A percentile compares a stretch with the other conserved stretches of the same genome.
Evolutionary conservation across 2,888 invertebrate species (phyloP).

Genomic region (Agrochola macilenta): DNA sequence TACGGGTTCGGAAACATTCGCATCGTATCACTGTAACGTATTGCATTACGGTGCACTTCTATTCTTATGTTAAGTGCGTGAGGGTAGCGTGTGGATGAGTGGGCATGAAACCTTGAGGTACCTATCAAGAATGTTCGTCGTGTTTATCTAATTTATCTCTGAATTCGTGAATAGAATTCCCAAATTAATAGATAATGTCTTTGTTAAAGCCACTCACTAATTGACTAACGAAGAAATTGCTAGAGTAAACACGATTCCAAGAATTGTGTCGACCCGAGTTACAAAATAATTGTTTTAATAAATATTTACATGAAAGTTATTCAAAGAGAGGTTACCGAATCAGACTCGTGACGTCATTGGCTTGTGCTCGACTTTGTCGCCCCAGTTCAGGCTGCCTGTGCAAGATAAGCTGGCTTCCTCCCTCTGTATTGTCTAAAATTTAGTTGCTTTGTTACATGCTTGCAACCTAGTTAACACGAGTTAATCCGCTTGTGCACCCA

Average conservation of each 20-base stretch:
- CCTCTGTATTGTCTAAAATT: constrained; percentile 77
- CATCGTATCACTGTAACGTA: constrained; percentile 63
- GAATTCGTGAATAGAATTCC: constrained; percentile 12
- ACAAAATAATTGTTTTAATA: constrained; percentile 55
- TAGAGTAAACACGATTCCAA: constrained; percentile 41
- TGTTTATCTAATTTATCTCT: background rate
- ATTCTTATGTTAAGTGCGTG: constrained; percentile 42
- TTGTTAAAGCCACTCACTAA: constrained; percentile 33
- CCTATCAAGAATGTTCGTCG: background rate
- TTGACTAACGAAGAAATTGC: constrained; percentile 45
- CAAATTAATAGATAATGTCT: constrained; percentile 37
- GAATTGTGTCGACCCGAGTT: constrained; percentile 30
- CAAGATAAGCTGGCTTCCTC: constrained; percentile 80
- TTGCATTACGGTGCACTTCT: constrained; percentile 54
- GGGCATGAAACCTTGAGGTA: constrained; percentile 11
- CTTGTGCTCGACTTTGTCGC: constrained; percentile 60
- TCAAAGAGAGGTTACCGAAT: constrained; percentile 57
- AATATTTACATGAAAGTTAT: constrained; percentile 63
- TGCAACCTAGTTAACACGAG: constrained; percentile 68
- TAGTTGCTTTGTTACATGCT: constrained; percentile 74
- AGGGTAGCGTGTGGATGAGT: constrained; percentile 23
- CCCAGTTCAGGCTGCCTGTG: constrained; percentile 74
- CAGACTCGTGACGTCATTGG: constrained; percentile 59
- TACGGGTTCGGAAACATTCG: constrained; percentile 68
- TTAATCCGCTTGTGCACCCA: constrained; percentile 57